phyloP scores from a whole-genome alignment of 2,888 invertebrate species.

The Lepidonotus clava region DNA sequence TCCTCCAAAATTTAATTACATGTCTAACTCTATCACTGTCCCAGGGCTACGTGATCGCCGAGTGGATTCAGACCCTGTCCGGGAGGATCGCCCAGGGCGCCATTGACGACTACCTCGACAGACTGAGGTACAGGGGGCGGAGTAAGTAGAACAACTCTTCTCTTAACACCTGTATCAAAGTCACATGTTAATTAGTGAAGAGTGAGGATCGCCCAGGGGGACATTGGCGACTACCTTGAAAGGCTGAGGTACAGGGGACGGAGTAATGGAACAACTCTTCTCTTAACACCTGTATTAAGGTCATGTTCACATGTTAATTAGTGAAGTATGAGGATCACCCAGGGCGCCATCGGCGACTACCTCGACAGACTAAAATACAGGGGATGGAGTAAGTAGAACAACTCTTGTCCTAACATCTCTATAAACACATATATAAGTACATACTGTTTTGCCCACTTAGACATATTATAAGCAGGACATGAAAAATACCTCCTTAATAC shows the following conservation, averaged over 20 bases:
- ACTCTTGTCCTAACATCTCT: too few species aligned
- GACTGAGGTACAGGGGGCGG: conserved; percentile 11
- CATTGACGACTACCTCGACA: conserved; percentile 23
- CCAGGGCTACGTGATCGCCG: neutral
- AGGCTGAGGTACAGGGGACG: conserved; percentile 12
- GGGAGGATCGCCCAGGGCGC: neutral
- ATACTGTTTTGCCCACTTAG: too few species aligned
- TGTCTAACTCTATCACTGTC: neutral
- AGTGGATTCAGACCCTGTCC: conserved; percentile 41
- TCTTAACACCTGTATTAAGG: too few species aligned
- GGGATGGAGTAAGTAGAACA: conserved; percentile 28
- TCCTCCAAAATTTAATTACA: neutral
- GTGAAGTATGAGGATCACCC: neutral
- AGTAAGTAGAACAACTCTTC: too few species aligned
- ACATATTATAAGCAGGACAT: too few species aligned
- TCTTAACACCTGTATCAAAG: too few species aligned
- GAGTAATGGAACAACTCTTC: too few species aligned
- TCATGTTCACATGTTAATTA: too few species aligned
- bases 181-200: too few species aligned
- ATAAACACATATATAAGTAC: too few species aligned
- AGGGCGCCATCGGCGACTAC: neutral
- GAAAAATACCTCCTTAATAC: too few species aligned
- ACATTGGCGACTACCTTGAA: conserved; percentile 16
- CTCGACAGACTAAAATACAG: conserved; percentile 9
- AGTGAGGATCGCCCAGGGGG: neutral